Conservation (phyloP, 2,888 invertebrate genomes). For the Cryptops parisi region DNA sequence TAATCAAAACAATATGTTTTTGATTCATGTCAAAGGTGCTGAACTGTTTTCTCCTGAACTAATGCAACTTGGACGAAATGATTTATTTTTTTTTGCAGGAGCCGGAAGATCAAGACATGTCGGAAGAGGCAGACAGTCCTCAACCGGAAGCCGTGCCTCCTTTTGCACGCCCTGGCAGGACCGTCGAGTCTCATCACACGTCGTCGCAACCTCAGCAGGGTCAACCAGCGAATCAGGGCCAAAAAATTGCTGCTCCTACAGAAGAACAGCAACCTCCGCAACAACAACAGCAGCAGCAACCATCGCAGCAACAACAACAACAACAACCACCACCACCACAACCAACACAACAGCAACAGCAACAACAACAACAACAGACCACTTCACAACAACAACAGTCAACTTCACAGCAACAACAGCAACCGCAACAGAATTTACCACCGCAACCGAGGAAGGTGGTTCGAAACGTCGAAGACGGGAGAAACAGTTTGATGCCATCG, state of each 20-base stretch:
- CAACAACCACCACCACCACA: no score
- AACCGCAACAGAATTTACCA: background rate
- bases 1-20: background rate
- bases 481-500: no score
- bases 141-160: slow-evolving; percentile 9
- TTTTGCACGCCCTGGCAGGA: no score
- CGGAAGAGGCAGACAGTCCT: slow-evolving; percentile 21
- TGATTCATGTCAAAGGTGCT: background rate
- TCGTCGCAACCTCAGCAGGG: background rate
- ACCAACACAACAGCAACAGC: background rate
- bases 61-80: background rate
- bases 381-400: background rate
- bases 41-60: background rate
- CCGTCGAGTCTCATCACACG: no score
- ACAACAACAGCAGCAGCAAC: background rate
- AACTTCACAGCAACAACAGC: background rate
- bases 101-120: slow-evolving; percentile 21
- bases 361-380: background rate
- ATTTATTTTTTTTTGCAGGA: slow-evolving; percentile 15
- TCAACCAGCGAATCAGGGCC: background rate
- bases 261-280: background rate
- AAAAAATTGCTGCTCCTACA: background rate
- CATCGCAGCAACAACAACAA: background rate
- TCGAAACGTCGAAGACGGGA: no score
- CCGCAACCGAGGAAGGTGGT: no score